Conservation (phyloP, 2,113 vertebrate genomes). For the Ceyx melanurus region DNA sequence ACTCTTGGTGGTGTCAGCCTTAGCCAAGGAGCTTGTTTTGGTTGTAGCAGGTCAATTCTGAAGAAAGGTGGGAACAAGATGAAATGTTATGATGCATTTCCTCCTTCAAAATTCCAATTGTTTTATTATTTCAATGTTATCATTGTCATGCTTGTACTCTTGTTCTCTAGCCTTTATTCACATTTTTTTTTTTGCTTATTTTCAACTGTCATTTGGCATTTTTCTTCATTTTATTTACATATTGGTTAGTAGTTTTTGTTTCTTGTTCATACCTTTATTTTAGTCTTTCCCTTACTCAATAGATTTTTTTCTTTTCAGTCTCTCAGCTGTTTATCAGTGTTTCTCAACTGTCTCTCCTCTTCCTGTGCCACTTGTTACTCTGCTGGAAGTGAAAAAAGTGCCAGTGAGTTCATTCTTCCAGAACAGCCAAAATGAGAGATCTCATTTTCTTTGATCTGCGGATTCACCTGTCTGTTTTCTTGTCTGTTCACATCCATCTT, state of each 20-base stretch:
- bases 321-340: not conserved
- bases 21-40: not conserved
- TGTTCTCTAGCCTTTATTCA: not conserved
- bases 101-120: not conserved
- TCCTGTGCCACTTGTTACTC: not conserved
- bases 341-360: not conserved
- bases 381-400: not conserved
- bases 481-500: not conserved
- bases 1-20: not conserved
- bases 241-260: not conserved
- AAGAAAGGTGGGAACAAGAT: not conserved
- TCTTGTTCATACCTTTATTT: not conserved
- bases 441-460: conserved; percentile 26
- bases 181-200: not conserved
- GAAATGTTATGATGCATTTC: not conserved
- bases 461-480: conserved; percentile 18
- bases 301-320: conserved; percentile 16
- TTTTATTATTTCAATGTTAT: not conserved
- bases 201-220: not conserved
- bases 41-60: not conserved
- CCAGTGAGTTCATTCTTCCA: conserved; percentile 22
- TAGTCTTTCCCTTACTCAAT: not conserved
- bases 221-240: not conserved
- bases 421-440: not conserved
- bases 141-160: not conserved